Evolutionary conservation across 2,888 invertebrate species (phyloP), one percentile per base, ranked within the genome.

Genomic region (Lottia scabra): DNA sequence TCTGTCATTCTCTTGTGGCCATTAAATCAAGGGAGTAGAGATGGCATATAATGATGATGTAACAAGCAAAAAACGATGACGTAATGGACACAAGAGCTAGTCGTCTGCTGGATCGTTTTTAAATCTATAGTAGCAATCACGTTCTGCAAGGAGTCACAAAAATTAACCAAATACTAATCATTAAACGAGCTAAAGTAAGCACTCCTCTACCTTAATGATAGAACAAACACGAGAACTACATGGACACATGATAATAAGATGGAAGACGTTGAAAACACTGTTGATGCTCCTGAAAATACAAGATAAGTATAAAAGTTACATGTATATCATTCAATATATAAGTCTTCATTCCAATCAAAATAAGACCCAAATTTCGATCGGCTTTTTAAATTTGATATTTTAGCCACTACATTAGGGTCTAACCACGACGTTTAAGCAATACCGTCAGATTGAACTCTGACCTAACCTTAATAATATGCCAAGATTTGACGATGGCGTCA

Each of bases 61-160:
- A 56, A 56, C 56, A 56, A 56, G 56, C 23, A 56, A 56, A 38
- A 38, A 38, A 38, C 38, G 8, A 38, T 13, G 56, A 23, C 56
- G 23, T 23, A 56, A 56, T 19, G 56, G 56, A 23, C 56, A 56
- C 56, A 56, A 56, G 56, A 56, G 56, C 56, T 38, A 5, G 38
- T 30, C 30, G 56, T 19, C 56, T 19, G 56, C 56, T 19, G 56
- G 56, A 56, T 56, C 30, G 30, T 38, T 38, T 8, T 38, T 6
- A 10, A 38, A n/a, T n/a, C n/a, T 23, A 19, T 23, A 23, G 19
- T 56, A 56, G 56, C 56, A 56, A 56, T 56, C 56, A 56, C 56
- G 56, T 56, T 56, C 56, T 56, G 56, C 56, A 56, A 56, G 56
- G 56, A 56, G 56, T 56, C 56, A 56, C 56, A 56, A 23, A 38